Conservation (phyloP, 2,113 vertebrate genomes). For the Hypocryptadius cinnamomeus region DNA sequence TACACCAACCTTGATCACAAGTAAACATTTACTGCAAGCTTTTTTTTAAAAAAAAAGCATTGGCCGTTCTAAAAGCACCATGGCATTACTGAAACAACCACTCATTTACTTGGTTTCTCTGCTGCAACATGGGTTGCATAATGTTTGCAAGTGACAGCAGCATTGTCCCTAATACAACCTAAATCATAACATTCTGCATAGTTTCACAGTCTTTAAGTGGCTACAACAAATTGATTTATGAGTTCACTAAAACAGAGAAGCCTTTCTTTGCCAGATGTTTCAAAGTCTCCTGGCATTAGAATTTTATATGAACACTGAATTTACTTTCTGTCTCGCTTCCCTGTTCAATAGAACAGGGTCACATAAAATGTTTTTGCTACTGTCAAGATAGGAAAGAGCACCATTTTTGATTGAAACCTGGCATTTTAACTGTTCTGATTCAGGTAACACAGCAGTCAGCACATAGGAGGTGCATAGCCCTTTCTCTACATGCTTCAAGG, state of each 20-base stretch:
- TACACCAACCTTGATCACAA: neutral
- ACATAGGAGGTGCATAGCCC: neutral
- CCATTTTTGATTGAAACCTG: neutral
- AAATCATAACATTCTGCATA: neutral
- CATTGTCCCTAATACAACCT: neutral
- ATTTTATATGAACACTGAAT: neutral
- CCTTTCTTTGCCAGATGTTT: neutral
- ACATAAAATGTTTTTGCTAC: neutral
- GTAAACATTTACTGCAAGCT: neutral
- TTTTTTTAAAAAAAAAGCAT: accelerated
- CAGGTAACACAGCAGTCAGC: neutral
- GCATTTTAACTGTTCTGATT: neutral
- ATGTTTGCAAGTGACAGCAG: neutral
- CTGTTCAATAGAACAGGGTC: neutral
- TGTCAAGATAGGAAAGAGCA: neutral
- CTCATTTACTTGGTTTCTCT: neutral
- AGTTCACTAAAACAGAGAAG: neutral
- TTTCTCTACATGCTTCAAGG: neutral
- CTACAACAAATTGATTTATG: neutral
- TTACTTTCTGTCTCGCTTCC: neutral
- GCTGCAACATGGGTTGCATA: neutral
- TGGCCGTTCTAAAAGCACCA: neutral
- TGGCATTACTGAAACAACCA: neutral
- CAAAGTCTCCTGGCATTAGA: neutral
- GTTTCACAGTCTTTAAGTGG: neutral